These are phyloP conservation scores for Eutrigla gurnardus DNA, from an alignment of 2,797 vertebrate species.

Conservation along the genomic window DNA sequence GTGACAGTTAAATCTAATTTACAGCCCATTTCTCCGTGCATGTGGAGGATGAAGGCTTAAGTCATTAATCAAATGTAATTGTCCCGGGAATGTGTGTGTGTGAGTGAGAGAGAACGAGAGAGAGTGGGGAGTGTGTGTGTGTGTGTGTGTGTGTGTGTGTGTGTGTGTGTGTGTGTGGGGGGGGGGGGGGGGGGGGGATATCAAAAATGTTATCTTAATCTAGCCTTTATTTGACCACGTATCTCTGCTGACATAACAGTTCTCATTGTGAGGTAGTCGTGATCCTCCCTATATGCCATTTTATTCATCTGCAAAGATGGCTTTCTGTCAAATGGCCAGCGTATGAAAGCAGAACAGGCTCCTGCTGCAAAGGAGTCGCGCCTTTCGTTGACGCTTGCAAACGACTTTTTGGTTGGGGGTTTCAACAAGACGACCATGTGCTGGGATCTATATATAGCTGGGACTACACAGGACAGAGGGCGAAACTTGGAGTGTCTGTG, in stretches of 20 bases:
- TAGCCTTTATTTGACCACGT: constrained; percentile 49
- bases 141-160: constrained; percentile 9
- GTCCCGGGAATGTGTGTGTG: constrained; percentile 46
- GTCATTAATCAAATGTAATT: constrained; percentile 75
- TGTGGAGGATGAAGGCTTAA: constrained; percentile 44
- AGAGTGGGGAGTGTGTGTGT: constrained; percentile 11
- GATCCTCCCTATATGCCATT: constrained; percentile 61
- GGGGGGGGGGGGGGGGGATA: constrained; percentile 1
- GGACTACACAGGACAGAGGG: constrained; percentile 44
- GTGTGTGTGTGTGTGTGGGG: neutral
- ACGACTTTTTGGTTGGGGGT: constrained; percentile 11
- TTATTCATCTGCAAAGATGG: constrained; percentile 70
- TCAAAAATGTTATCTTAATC: constrained; percentile 64
- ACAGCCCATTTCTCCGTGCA: constrained; percentile 9
- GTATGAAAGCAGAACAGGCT: constrained; percentile 19
- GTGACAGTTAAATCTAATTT: constrained; percentile 10
- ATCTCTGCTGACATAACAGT: constrained; percentile 50
- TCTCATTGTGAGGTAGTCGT: constrained; percentile 57
- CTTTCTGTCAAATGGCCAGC: constrained; percentile 66
- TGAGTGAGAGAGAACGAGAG: neutral
- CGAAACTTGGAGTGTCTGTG: constrained; percentile 36
- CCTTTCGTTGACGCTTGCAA: constrained; percentile 26
- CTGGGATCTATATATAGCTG: constrained; percentile 54
- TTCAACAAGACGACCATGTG: constrained; percentile 29
- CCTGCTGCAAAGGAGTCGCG: constrained; percentile 42